Percentiles rank a stretch among this genome's conserved stretches.
Conservation (phyloP, 2,888 invertebrate species). For the Caradrina clavipalpis region DNA sequence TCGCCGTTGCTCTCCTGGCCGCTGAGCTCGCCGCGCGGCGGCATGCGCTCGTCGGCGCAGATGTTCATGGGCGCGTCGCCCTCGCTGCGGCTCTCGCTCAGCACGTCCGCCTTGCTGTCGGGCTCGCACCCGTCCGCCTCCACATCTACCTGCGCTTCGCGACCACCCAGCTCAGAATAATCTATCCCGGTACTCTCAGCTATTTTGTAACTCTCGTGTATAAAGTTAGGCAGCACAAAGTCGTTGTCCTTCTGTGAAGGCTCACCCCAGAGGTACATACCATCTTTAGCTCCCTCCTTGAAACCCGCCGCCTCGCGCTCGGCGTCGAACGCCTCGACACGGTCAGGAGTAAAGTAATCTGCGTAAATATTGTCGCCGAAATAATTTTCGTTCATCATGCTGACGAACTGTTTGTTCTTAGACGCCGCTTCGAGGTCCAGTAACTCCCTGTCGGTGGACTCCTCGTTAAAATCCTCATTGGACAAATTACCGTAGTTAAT, state of each 20-base stretch:
- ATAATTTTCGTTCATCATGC: conserved; percentile 88
- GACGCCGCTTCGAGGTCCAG: conserved; percentile 83
- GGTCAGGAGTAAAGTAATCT: conserved; percentile 86
- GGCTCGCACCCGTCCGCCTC: conserved; percentile 74
- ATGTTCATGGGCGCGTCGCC: conserved; percentile 92
- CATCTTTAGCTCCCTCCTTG: conserved; percentile 79
- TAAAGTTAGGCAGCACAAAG: conserved; percentile 86
- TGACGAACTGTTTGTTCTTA: conserved; percentile 87
- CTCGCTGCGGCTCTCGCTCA: conserved; percentile 81
- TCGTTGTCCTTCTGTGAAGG: conserved; percentile 84
- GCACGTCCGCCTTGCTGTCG: conserved; percentile 83
- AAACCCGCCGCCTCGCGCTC: conserved; percentile 74
- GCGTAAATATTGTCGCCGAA: conserved; percentile 88
- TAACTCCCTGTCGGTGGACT: conserved; percentile 83
- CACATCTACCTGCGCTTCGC: conserved; percentile 64
- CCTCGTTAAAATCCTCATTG: conserved; percentile 82
- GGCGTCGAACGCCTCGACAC: conserved; percentile 83
- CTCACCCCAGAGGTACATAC: conserved; percentile 84
- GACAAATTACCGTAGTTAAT: conserved; percentile 83
- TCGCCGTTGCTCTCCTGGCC: conserved; percentile 97
- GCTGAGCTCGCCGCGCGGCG: conserved; percentile 96
- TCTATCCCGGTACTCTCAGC: conserved; percentile 80
- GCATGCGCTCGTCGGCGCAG: conserved; percentile 96
- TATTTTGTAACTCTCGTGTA: conserved; percentile 87
- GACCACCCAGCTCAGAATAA: conserved; percentile 76